Conservation (phyloP, 2,888 invertebrate genomes). For the Pocota personata region DNA sequence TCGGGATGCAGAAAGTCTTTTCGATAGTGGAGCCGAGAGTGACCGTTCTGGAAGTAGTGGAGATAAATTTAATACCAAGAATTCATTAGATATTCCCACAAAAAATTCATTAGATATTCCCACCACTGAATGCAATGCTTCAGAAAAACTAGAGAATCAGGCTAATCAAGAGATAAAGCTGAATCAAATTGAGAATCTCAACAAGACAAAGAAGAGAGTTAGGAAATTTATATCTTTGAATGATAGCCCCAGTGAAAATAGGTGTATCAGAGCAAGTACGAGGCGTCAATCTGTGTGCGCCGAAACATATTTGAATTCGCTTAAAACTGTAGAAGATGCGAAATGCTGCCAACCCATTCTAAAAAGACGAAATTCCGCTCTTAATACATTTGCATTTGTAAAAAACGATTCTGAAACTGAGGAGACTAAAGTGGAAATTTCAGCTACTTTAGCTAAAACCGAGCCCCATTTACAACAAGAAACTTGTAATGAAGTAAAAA, state of each 20-base stretch:
- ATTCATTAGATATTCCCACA: not conserved
- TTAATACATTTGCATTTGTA: not conserved
- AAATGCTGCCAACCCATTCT: too few relatives aligned
- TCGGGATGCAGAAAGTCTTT: conserved; percentile 22
- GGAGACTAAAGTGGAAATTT: not conserved
- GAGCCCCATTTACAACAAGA: not conserved
- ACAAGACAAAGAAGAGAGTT: not conserved
- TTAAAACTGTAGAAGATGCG: not conserved
- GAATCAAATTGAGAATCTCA: not conserved
- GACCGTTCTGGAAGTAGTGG: conserved; percentile 31
- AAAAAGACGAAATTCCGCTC: not conserved
- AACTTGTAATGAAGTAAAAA: too few relatives aligned
- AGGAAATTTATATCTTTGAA: conserved; percentile 12
- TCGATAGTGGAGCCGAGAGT: conserved; percentile 47
- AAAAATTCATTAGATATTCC: not conserved
- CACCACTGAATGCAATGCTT: not conserved
- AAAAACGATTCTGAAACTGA: not conserved
- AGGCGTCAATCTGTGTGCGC: conserved; percentile 2
- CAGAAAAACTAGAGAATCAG: not conserved
- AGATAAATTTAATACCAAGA: conserved; percentile 7
- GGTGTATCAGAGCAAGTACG: not conserved
- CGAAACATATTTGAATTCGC: not conserved
- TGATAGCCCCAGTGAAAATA: not conserved
- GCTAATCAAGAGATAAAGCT: not conserved
- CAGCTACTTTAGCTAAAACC: not conserved